Evolutionary conservation across 2,888 invertebrate species (phyloP).

Genomic region (Gonocerus acuteangulatus): DNA sequence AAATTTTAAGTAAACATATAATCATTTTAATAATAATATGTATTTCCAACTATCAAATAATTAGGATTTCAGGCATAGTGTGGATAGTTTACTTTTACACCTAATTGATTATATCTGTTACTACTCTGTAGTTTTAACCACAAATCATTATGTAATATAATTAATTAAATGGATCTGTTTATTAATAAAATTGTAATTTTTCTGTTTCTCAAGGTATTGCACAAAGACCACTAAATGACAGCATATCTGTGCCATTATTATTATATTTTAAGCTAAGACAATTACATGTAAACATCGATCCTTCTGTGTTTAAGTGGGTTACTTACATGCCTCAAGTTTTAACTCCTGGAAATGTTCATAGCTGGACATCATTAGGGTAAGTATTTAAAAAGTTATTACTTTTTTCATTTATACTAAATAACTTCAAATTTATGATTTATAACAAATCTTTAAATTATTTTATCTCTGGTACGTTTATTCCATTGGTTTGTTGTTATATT

Average conservation of each 20-base stretch:
- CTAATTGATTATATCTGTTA: too few relatives aligned
- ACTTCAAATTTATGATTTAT: background rate
- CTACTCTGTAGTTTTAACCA: too few relatives aligned
- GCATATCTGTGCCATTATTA: slow-evolving; percentile 31
- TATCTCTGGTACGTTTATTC: background rate
- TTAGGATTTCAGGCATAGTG: too few relatives aligned
- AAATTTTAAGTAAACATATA: too few relatives aligned
- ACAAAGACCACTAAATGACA: slow-evolving; percentile 30
- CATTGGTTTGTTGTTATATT: background rate
- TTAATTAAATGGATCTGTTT: too few relatives aligned
- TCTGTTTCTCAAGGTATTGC: slow-evolving; percentile 28
- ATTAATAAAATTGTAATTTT: too few relatives aligned
- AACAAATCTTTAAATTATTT: background rate
- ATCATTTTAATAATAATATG: too few relatives aligned
- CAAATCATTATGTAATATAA: too few relatives aligned
- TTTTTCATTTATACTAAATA: background rate
- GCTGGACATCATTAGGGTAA: slow-evolving; percentile 17
- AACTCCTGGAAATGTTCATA: background rate
- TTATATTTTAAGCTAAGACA: slow-evolving; percentile 36
- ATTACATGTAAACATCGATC: slow-evolving; percentile 35
- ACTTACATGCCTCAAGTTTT: slow-evolving; percentile 33
- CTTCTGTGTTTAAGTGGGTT: slow-evolving; percentile 37
- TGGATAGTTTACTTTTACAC: too few relatives aligned
- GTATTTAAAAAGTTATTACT: background rate
- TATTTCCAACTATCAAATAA: too few relatives aligned